phyloP scores from a whole-genome alignment of 2,888 invertebrate species.

The Platycnemis pennipes region DNA sequence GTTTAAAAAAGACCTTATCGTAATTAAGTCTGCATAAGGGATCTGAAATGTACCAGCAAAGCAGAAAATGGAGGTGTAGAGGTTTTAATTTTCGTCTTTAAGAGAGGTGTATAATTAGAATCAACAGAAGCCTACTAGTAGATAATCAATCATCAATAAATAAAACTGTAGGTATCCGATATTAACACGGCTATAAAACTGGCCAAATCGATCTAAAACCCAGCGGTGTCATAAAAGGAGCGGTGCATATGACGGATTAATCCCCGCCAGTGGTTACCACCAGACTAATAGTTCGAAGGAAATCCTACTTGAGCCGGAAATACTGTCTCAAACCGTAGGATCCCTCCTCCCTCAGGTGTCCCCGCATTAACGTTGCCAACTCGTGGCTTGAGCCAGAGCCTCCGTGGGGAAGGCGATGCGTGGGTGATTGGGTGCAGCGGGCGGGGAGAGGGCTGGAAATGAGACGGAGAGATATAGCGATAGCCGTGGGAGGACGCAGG shows the following conservation, averaged over 20 bases:
- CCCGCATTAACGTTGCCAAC: not conserved
- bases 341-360: not conserved
- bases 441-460: constrained; percentile 13
- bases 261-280: not conserved
- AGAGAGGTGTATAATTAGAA: too few relatives aligned
- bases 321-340: not conserved
- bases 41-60: too few relatives aligned
- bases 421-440: not conserved
- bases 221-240: too few relatives aligned
- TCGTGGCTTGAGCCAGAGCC: not conserved
- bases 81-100: too few relatives aligned
- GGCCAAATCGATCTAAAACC: too few relatives aligned
- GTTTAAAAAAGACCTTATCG: too few relatives aligned
- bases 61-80: too few relatives aligned
- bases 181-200: too few relatives aligned
- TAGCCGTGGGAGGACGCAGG: constrained; percentile 47
- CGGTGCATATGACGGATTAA: not conserved
- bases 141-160: too few relatives aligned
- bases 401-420: not conserved
- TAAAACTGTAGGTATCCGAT: too few relatives aligned
- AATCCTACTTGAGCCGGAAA: not conserved
- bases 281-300: not conserved
- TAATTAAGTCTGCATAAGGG: too few relatives aligned
- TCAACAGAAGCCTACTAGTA: too few relatives aligned
- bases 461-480: constrained; percentile 26